phyloP scores from a whole-genome alignment of 1,140 invertebrate genomes.

The Solenopsis invicta region DNA sequence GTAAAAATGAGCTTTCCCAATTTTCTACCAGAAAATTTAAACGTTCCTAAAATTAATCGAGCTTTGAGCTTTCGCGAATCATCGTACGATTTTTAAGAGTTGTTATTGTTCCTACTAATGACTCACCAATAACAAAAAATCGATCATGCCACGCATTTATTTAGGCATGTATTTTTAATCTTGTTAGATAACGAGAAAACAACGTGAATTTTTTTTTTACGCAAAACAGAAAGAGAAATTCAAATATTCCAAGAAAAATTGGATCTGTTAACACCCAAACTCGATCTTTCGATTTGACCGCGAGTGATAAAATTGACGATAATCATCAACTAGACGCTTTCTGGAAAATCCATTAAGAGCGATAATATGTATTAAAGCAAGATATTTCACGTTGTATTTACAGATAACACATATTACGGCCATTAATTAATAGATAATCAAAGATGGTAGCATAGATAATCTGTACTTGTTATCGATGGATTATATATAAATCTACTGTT shows the following conservation, averaged over 20 bases:
- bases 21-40: background rate
- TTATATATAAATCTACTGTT: too few relatives aligned
- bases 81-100: too few relatives aligned
- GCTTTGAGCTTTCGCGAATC: background rate
- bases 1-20: background rate
- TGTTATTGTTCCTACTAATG: too few relatives aligned
- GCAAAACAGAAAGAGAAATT: background rate
- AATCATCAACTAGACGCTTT: conserved; percentile 48
- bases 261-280: background rate
- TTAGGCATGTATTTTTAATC: too few relatives aligned
- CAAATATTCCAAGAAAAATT: background rate
- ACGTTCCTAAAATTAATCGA: background rate
- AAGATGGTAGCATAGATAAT: background rate
- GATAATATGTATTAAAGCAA: conserved; percentile 12
- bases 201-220: background rate
- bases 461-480: background rate
- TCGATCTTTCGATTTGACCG: conserved; percentile 18
- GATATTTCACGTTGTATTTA: background rate
- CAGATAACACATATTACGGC: background rate
- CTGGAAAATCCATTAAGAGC: conserved; percentile 53
- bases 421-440: background rate
- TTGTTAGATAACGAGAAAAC: too few relatives aligned
- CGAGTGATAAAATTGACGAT: conserved; percentile 46
- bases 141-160: too few relatives aligned
- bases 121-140: too few relatives aligned